phyloP scores from a whole-genome alignment of 2,797 vertebrate genomes.

The Neosalanx taihuensis region DNA sequence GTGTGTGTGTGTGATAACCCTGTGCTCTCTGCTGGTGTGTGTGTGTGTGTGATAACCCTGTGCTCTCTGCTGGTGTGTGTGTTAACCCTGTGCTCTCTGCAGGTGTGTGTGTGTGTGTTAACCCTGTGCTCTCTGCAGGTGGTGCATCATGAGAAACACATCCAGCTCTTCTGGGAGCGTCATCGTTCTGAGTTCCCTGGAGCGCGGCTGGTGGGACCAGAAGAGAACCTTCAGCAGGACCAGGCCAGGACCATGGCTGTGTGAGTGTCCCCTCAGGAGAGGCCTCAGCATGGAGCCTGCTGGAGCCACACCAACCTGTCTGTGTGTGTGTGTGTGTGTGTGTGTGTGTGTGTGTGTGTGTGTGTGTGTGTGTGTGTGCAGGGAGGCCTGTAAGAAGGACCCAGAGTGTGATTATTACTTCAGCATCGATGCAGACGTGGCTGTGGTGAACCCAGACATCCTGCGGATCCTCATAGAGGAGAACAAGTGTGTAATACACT shows the following conservation, averaged over 20 bases:
- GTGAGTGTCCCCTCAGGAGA: conserved; percentile 60
- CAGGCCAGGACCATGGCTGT: conserved; percentile 83
- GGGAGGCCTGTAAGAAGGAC: conserved; percentile 77
- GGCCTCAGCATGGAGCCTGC: conserved; percentile 8
- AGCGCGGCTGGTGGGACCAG: conserved; percentile 77
- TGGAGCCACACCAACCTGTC: conserved; percentile 11
- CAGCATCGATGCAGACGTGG: conserved; percentile 82
- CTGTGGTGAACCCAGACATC: conserved; percentile 75
- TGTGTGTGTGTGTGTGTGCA: conserved; percentile 48
- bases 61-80: conserved; percentile 11
- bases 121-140: conserved; percentile 62
- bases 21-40: conserved; percentile 63
- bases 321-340: conserved; percentile 19
- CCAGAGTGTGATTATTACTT: conserved; percentile 82
- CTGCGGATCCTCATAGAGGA: conserved; percentile 82
- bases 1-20: conserved; percentile 7
- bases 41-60: not conserved
- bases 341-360: conserved; percentile 25
- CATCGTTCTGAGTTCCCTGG: conserved; percentile 70
- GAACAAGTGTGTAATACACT: conserved; percentile 71
- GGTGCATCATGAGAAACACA: conserved; percentile 82
- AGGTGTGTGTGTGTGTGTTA: conserved; percentile 18
- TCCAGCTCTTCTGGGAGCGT: conserved; percentile 75
- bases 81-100: not conserved
- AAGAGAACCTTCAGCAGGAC: conserved; percentile 78